Evolutionary conservation across 1,140 invertebrate species (phyloP).

Genomic region (Apis laboriosa): DNA sequence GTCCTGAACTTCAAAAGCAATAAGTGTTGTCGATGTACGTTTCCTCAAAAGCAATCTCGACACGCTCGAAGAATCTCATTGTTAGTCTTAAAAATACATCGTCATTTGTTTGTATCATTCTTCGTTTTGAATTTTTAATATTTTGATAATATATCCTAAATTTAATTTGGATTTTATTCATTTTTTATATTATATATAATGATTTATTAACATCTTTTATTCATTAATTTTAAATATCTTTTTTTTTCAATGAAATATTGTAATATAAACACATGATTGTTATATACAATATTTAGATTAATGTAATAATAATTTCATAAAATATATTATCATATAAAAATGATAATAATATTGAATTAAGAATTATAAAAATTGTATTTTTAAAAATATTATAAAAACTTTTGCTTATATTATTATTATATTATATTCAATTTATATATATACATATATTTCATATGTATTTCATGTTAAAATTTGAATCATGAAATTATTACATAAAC

Average conservation of each 20-base stretch:
- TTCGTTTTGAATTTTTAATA: background rate
- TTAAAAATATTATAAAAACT: slow-evolving; percentile 2
- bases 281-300: background rate
- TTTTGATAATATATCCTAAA: too few species aligned
- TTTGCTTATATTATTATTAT: background rate
- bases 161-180: too few species aligned
- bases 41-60: slow-evolving; percentile 59
- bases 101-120: background rate
- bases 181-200: too few species aligned
- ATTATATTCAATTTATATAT: background rate
- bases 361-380: background rate
- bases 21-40: slow-evolving; percentile 48
- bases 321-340: background rate
- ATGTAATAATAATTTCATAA: background rate
- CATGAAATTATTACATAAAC: background rate
- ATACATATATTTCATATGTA: too few species aligned
- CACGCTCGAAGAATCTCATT: slow-evolving; percentile 53
- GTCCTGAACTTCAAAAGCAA: slow-evolving; percentile 32
- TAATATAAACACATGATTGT: too few species aligned
- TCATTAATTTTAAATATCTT: too few species aligned
- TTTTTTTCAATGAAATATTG: background rate
- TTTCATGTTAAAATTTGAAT: background rate
- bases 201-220: too few species aligned
- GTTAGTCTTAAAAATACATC: slow-evolving; percentile 16
- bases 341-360: background rate